Conservation (phyloP, 2,888 invertebrate species). For the Dasypogon diadema region DNA sequence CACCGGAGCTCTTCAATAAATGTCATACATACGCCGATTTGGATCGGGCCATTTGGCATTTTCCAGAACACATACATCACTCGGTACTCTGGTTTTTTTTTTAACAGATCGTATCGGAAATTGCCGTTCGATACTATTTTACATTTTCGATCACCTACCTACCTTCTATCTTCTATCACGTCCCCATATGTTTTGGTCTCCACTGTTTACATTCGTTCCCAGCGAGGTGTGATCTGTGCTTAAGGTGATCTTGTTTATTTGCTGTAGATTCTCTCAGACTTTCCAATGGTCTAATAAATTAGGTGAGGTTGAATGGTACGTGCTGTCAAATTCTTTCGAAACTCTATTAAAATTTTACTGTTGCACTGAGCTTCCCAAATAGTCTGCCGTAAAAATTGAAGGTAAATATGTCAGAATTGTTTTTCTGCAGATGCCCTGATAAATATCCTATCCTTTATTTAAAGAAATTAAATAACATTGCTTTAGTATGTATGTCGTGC, state of each 20-base stretch:
- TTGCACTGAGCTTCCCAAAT: neutral
- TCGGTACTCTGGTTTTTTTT: conserved; percentile 14
- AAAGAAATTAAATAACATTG: too few relatives aligned
- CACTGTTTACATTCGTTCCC: conserved; percentile 19
- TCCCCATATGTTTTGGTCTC: conserved; percentile 10
- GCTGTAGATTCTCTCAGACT: conserved; percentile 33
- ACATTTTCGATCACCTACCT: neutral
- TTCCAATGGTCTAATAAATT: conserved; percentile 51
- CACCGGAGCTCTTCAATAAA: conserved; percentile 45
- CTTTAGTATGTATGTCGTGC: too few relatives aligned
- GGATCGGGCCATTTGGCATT: conserved; percentile 50
- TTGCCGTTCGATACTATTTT: conserved; percentile 26
- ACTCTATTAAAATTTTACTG: conserved; percentile 43
- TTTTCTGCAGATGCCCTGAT: conserved; percentile 11
- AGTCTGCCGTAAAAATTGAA: conserved; percentile 17
- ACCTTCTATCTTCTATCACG: conserved; percentile 13
- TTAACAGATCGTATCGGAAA: conserved; percentile 49
- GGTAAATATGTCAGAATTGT: conserved; percentile 15
- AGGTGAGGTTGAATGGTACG: conserved; percentile 41
- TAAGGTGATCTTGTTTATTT: conserved; percentile 44
- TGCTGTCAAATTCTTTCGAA: conserved; percentile 48
- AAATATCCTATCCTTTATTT: too few relatives aligned
- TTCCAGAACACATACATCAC: conserved; percentile 45
- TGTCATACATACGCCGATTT: conserved; percentile 50
- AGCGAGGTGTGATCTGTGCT: conserved; percentile 46